These are phyloP conservation scores for Melanotaenia pygmaea DNA, from an alignment of 2,797 vertebrate species.

Conservation along the genomic window DNA sequence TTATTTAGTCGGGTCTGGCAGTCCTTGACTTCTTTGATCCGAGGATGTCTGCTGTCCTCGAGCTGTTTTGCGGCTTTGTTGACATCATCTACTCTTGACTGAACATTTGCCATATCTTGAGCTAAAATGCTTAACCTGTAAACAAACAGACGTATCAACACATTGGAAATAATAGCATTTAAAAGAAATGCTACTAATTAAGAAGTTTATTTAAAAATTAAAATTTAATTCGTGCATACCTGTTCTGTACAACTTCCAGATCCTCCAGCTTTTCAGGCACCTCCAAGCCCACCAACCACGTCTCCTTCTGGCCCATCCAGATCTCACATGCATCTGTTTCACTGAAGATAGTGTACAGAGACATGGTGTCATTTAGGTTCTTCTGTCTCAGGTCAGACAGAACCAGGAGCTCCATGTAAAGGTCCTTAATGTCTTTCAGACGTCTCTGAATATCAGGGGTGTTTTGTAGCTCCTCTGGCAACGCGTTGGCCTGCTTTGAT, in stretches of 20 bases:
- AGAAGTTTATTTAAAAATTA: not conserved
- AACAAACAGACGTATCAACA: slow-evolving; percentile 19
- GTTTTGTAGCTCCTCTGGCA: slow-evolving; percentile 89
- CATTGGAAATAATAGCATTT: not conserved
- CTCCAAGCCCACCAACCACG: slow-evolving; percentile 91
- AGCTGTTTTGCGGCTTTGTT: slow-evolving; percentile 90
- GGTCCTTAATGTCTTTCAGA: slow-evolving; percentile 85
- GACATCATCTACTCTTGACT: slow-evolving; percentile 86
- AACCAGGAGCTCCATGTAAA: slow-evolving; percentile 87
- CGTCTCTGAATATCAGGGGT: slow-evolving; percentile 90
- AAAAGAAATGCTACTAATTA: not conserved
- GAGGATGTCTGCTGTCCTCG: slow-evolving; percentile 92
- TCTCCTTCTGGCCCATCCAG: slow-evolving; percentile 97
- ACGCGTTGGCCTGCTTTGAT: slow-evolving; percentile 85
- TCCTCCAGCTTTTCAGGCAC: slow-evolving; percentile 94
- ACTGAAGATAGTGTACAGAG: slow-evolving; percentile 93
- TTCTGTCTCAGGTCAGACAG: slow-evolving; percentile 88
- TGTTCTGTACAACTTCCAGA: slow-evolving; percentile 94
- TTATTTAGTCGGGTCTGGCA: slow-evolving; percentile 88
- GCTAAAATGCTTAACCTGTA: slow-evolving; percentile 90
- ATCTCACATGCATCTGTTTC: slow-evolving; percentile 94
- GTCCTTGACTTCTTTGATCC: slow-evolving; percentile 89
- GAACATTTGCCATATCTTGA: slow-evolving; percentile 90
- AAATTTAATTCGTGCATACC: slow-evolving; percentile 75
- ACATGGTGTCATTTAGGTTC: slow-evolving; percentile 89